Evolutionary conservation across 2,888 invertebrate species (phyloP).

Genomic region (Auanema freiburgensis): DNA sequence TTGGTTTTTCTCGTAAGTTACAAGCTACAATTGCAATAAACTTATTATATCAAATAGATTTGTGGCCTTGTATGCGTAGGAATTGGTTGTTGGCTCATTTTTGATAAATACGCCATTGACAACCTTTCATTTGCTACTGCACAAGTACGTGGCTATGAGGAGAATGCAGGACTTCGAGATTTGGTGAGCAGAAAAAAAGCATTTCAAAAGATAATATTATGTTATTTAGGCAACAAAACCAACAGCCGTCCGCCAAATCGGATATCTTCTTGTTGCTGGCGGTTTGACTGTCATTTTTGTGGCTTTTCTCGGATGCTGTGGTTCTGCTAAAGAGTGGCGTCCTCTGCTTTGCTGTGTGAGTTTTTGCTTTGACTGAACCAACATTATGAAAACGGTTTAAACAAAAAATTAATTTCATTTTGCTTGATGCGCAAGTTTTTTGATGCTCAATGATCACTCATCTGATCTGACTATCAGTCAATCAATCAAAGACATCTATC

Average conservation of each 20-base stretch:
- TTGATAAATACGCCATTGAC: conserved; percentile 62
- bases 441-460: too few relatives aligned
- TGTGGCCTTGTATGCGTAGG: conserved; percentile 62
- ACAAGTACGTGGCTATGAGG: conserved; percentile 57
- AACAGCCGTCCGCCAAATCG: conserved; percentile 58
- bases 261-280: conserved; percentile 57
- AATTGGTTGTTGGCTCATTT: conserved; percentile 59
- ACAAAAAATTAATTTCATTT: too few relatives aligned
- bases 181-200: conserved; percentile 34
- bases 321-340: conserved; percentile 63
- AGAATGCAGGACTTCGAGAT: conserved; percentile 59
- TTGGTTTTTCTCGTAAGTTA: conserved; percentile 61
- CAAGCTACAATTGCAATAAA: not conserved
- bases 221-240: conserved; percentile 50
- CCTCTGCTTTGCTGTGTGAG: conserved; percentile 61
- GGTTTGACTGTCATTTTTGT: conserved; percentile 62
- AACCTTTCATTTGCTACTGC: conserved; percentile 58
- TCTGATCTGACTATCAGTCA: too few relatives aligned
- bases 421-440: too few relatives aligned
- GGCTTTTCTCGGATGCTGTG: conserved; percentile 63
- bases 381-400: not conserved
- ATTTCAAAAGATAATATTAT: not conserved
- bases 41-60: conserved; percentile 41
- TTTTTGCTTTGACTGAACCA: not conserved
- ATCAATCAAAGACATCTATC: too few relatives aligned